Conservation (phyloP, 1,140 invertebrate species). For the Drosophila watanabei region DNA sequence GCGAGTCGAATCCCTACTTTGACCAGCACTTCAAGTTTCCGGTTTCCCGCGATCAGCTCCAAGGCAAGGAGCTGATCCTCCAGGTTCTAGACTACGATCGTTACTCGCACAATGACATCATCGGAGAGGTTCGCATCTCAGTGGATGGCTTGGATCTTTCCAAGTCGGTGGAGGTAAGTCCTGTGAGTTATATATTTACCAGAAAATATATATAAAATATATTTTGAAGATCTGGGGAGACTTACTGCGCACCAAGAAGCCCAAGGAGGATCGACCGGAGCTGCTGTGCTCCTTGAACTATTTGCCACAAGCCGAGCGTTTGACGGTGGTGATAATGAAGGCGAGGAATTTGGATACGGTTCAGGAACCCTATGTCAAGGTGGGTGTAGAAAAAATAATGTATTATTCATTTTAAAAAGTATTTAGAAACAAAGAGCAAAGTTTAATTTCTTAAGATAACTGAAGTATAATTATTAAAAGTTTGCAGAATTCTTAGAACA, state of each 20-base stretch:
- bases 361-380: constrained; percentile 96
- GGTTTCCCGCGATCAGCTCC: constrained; percentile 92
- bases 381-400: constrained; percentile 86
- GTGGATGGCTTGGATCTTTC: constrained; percentile 91
- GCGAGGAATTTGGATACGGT: constrained; percentile 90
- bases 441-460: neutral
- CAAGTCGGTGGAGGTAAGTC: constrained; percentile 89
- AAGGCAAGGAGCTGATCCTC: constrained; percentile 90
- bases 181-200: fast-evolving
- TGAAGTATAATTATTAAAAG: neutral
- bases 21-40: constrained; percentile 95
- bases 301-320: constrained; percentile 93
- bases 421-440: neutral
- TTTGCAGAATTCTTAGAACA: neutral
- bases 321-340: constrained; percentile 94
- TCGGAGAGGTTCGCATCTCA: constrained; percentile 91
- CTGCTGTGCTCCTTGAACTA: constrained; percentile 94
- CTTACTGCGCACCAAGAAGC: constrained; percentile 91
- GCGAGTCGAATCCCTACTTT: constrained; percentile 92
- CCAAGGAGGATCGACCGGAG: constrained; percentile 92
- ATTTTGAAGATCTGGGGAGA: constrained; percentile 89
- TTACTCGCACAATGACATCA: constrained; percentile 92
- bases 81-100: constrained; percentile 89
- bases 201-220: neutral
- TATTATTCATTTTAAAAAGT: neutral